Evolutionary conservation across 2,888 invertebrate genomes (phyloP), one percentile per base, ranked within the genome.

Genomic region (Dynastes maya): DNA sequence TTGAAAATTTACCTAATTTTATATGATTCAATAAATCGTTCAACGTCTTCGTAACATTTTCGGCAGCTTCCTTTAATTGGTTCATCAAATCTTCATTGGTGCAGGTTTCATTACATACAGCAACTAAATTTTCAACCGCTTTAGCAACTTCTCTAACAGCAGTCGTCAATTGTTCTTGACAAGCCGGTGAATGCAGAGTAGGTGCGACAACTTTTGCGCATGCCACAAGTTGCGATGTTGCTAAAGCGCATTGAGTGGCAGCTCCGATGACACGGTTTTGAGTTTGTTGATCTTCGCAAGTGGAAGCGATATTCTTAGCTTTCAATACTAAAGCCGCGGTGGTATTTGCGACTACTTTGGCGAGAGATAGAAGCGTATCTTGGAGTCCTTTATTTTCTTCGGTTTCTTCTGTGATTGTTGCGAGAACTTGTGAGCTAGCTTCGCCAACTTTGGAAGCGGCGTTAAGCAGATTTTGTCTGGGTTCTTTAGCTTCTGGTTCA

Each of bases 391-490:
- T 93, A 87, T 94, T 95, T 81, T 95, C 93, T 13, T 94, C 93
- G n/a, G 95, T 95, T 80, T 97, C 97, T 85, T 97, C 97, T 16
- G 96, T 97, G 87, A 98, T 98, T 76, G 96, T 97, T 85, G 96
- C 94, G 75, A 99, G 92, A 0, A 99, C 97, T 85, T 96, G 95
- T 68, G 97, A 96, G 79, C 98, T 98, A 0, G 98, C 98, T 88
- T 99, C 99, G 9, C 99, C 99, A 67, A 99, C 97, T 80, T 96
- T 93, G 13, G 97, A 97, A 0, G 99, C 99, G 0, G 99, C 98
- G 87, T 96, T 97, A 72, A 99, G 92, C 49, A 99, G 91, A 87
- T 94, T 96, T 89, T 98, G 98, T 11, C 98, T 93, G 0, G 98
- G 97, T 85, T 97, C 96, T 87, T 95, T 95, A 79, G 95, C 95